These are phyloP conservation scores for Dynastes grantii DNA, from an alignment of 2,888 invertebrate genomes.

Conservation along the genomic window DNA sequence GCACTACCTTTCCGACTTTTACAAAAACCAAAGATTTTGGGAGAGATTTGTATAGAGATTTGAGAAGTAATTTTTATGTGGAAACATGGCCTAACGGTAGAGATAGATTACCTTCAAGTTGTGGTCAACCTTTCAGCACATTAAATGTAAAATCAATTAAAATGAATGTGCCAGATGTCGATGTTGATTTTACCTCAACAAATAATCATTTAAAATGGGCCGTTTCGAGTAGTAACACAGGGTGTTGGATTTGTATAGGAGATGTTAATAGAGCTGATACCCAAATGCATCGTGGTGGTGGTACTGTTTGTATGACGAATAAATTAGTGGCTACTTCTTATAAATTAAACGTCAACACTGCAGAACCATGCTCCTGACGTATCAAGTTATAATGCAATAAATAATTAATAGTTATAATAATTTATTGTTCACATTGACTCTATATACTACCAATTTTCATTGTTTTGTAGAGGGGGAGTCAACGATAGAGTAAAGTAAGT, in stretches of 20 bases:
- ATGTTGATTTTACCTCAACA: conserved; percentile 74
- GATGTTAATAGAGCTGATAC: conserved; percentile 91
- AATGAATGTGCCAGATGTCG: conserved; percentile 72
- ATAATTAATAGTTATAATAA: conserved; percentile 41
- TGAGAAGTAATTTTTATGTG: conserved; percentile 82
- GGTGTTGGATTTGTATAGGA: conserved; percentile 89
- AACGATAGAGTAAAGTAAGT: too few species aligned
- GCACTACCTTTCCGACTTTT: conserved; percentile 82
- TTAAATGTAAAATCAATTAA: conserved; percentile 77
- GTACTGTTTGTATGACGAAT: conserved; percentile 85
- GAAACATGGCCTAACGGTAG: conserved; percentile 92
- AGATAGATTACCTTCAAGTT: conserved; percentile 82
- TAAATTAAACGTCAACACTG: conserved; percentile 58
- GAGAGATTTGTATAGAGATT: conserved; percentile 86
- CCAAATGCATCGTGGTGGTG: conserved; percentile 87
- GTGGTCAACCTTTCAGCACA: conserved; percentile 78
- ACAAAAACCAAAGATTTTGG: conserved; percentile 87
- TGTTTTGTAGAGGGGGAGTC: too few species aligned
- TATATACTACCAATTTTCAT: not conserved
- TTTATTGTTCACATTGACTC: conserved; percentile 40
- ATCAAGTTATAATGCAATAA: conserved; percentile 27
- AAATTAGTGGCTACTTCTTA: conserved; percentile 70
- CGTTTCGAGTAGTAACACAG: conserved; percentile 74
- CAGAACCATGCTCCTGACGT: conserved; percentile 37
- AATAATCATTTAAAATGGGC: conserved; percentile 93